phyloP scores from a whole-genome alignment of 2,797 vertebrate species.

The Poliocrania exsul region DNA sequence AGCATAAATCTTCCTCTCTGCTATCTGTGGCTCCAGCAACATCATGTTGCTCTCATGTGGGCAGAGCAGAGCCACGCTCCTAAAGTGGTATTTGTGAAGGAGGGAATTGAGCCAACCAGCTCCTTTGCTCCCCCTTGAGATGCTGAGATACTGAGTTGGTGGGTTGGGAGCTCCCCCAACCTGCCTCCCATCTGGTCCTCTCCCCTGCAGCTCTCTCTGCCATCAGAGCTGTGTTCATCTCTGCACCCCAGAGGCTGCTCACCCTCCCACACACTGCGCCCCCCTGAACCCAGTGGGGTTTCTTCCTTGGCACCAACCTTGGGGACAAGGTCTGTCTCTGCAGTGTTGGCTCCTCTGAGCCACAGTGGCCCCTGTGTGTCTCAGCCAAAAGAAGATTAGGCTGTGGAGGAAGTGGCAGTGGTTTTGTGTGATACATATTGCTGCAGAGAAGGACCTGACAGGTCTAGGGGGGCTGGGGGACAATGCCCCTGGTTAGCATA shows the following conservation, averaged over 20 bases:
- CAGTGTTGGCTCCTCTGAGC: not conserved
- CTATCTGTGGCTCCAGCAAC: not conserved
- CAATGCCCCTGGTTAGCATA: not conserved
- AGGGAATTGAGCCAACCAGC: not conserved
- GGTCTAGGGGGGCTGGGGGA: not conserved
- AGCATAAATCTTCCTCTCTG: not conserved
- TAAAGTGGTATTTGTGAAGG: not conserved
- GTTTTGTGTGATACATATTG: no score
- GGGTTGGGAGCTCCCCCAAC: not conserved
- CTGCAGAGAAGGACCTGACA: not conserved
- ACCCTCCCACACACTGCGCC: fast-evolving
- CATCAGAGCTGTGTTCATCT: fast-evolving
- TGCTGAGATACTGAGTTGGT: not conserved
- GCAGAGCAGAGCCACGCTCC: not conserved
- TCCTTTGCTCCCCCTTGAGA: not conserved
- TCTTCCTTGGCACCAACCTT: not conserved
- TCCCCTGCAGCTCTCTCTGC: not conserved
- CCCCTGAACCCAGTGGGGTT: not conserved
- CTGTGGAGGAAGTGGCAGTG: not conserved
- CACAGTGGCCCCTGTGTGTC: fast-evolving
- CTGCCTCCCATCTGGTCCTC: not conserved
- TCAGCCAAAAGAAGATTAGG: not conserved
- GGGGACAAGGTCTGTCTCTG: fast-evolving
- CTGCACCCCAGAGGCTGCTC: not conserved
- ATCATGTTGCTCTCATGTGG: fast-evolving